Base-by-base conservation (phyloP, 2,888 invertebrate genomes). In the Scaptomyza tumidula region DNA sequence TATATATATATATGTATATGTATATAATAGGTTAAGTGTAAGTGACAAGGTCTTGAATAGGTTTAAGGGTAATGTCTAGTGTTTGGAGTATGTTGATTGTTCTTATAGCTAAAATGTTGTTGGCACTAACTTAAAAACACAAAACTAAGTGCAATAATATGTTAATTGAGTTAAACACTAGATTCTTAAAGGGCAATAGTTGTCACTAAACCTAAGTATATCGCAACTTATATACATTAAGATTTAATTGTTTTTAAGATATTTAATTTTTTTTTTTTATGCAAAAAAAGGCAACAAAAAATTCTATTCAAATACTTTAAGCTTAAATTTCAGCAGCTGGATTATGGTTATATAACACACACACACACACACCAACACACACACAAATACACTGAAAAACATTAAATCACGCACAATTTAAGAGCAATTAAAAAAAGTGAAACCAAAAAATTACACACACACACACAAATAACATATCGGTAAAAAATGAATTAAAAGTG, bases 401-500 rank as follows among this genome's bases (percentile, higher is more conserved):
- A 65, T 2, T 1, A 31, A 24, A 24, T 24, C 24, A 41, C 11
- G 35, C 46, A 50, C 46, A 58, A 52, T 14, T 16, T 7, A 11
- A 6, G 6, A 14, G 29, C 46, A 31, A 48, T 4, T n/a, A n/a
- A 35, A 33, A 33, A 41, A 43, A 37, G 37, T 13, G 5, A 13
- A 35, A 11, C 1, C 11, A 14, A 7, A 39, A 14, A 14, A n/a
- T n/a, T n/a, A n/a, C n/a, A n/a, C n/a, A n/a, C n/a, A 39, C 6
- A 39, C 5, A 24, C 35, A 50, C 19, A 27, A 11, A 52, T 24
- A 39, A 74, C 76, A 79, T 82, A 82, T 82, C 86, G 86, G 83
- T 74, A 79, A 50, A 33, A 33, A 41, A 79, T 74, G 70, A 80
- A 75, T 75, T 68, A 62, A 62, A 82, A 78, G 78, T 83, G 86